Percentiles rank a stretch among this genome's conserved stretches.
phyloP scores from a whole-genome alignment of 2,113 vertebrate genomes.

The Charina bottae region DNA sequence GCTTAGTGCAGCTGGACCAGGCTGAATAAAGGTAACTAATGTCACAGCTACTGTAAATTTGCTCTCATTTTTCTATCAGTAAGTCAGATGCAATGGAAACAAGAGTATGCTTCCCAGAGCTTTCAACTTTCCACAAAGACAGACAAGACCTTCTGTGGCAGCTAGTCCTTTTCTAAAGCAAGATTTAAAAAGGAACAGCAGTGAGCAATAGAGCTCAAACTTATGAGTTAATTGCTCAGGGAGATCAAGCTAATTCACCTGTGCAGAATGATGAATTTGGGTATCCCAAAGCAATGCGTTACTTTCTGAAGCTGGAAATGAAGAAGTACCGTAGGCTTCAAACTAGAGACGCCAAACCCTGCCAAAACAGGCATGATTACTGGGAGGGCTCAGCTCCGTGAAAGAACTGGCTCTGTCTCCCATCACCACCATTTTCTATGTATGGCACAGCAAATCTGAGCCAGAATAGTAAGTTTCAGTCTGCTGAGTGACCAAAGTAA shows the following conservation, averaged over 20 bases:
- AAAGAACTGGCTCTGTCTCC: conserved; percentile 39
- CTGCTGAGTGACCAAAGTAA: not conserved
- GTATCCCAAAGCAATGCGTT: conserved; percentile 52
- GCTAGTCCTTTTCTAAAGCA: conserved; percentile 24
- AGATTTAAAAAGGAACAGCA: conserved; percentile 13
- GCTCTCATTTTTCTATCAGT: conserved; percentile 81
- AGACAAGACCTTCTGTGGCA: conserved; percentile 44
- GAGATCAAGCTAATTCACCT: conserved; percentile 51
- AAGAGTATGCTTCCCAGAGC: conserved; percentile 67
- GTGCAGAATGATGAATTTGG: conserved; percentile 58
- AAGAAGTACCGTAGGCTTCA: conserved; percentile 67
- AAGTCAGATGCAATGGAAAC: conserved; percentile 83
- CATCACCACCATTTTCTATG: not conserved
- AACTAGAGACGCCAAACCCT: conserved; percentile 60
- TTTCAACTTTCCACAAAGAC: conserved; percentile 64
- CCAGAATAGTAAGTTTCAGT: not conserved
- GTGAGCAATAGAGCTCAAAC: conserved; percentile 41
- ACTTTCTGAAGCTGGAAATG: conserved; percentile 70
- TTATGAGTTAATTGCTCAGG: conserved; percentile 38
- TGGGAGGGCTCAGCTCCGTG: conserved; percentile 52
- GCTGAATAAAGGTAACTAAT: conserved; percentile 90
- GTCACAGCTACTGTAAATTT: conserved; percentile 93
- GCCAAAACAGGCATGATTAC: conserved; percentile 70
- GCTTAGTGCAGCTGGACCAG: conserved; percentile 90
- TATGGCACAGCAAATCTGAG: not conserved